Base-by-base conservation (phyloP, 2,888 invertebrate species). In the Hololepta plana region DNA sequence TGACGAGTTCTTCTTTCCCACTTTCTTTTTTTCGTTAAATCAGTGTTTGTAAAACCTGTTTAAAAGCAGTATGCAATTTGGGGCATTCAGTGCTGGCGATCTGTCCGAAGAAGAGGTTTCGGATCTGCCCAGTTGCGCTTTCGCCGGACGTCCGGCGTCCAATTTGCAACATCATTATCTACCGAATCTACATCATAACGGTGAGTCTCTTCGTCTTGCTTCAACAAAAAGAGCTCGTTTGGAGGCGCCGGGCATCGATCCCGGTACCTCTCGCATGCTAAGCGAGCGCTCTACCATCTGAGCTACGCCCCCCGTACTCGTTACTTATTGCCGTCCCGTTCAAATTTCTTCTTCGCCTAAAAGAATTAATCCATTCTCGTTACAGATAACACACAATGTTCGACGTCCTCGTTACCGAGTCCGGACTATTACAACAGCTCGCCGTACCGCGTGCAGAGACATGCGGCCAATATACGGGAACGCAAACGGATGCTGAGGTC, bases 401-500 rank as follows among this genome's bases (percentile, higher is more conserved):
- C 43, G 44, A 44, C 9, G 41, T 38, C 13, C 32, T 38, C 2
- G 24, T 46, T 22, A 27, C 44, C 60, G 39, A 55, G 55, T 25
- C 51, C 56, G 20, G 73, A 71, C 44, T 69, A 70, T 34, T 72
- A 70, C 37, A 66, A 67, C 27, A 72, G 75, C 2, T 76, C 77
- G 4, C 80, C 79, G 4, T 88, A 87, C 56, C 69, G 85, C 44
- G 79, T 87, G 35, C 88, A 90, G 54, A 67, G 88, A 34, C 85
- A 87, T 40, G 85, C 93, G 3, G 88, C 95, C 32, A 95, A 93
- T 59, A 85, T 95, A 38, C 72, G 96, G 41, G 96, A 96, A 60
- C 67, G 95, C 53, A 85, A 91, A 64, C 75, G 95, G 52, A 95
- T 96, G 93, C 80, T 95, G 72, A 88, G 88, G 79, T 85, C 79